These are phyloP conservation scores for Heliconius erato DNA, from an alignment of 2,888 invertebrate species.

Conservation along the genomic window DNA sequence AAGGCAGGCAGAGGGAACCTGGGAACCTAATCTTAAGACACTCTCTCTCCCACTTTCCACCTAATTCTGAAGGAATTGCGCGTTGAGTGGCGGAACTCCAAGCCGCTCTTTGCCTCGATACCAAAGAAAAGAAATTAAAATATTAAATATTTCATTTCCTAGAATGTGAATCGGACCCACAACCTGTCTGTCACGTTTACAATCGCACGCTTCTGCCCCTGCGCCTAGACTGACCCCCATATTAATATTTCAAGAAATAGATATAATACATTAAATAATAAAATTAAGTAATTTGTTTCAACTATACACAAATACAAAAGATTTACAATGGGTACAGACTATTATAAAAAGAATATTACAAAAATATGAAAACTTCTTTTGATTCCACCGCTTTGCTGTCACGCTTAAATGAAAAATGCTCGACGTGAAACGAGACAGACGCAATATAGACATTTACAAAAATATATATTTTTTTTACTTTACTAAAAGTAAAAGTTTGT, in stretches of 20 bases:
- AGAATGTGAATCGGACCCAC: too few species aligned
- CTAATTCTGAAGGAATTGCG: too few species aligned
- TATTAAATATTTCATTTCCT: too few species aligned
- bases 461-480: not conserved
- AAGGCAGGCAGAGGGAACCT: too few species aligned
- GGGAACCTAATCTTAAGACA: too few species aligned
- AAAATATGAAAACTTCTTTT: slow-evolving; percentile 28
- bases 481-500: not conserved
- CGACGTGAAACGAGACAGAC: not conserved
- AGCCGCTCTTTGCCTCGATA: too few species aligned
- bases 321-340: not conserved
- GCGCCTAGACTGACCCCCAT: not conserved
- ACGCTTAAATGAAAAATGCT: slow-evolving; percentile 27
- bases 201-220: too few species aligned
- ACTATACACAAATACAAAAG: not conserved
- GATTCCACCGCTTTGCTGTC: slow-evolving; percentile 27
- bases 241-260: not conserved
- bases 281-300: not conserved
- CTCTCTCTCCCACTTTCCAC: too few species aligned
- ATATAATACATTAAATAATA: not conserved
- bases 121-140: too few species aligned
- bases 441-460: slow-evolving; percentile 13
- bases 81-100: too few species aligned
- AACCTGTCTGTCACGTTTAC: too few species aligned
- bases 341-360: slow-evolving; percentile 20